phyloP scores from a whole-genome alignment of 2,113 vertebrate genomes.

The Syngnathus floridae region DNA sequence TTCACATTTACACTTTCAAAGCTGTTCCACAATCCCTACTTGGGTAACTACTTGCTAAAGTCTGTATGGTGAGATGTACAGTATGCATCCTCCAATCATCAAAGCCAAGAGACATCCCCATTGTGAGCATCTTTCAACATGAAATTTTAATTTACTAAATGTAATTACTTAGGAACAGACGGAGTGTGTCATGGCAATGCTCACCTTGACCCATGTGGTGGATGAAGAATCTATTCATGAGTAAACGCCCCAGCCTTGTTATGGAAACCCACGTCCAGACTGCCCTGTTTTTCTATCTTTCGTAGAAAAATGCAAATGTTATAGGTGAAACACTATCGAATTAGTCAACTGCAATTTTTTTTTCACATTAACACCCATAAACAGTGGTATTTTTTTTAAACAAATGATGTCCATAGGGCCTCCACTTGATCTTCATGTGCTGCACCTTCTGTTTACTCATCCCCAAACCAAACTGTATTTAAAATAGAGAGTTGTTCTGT shows the following conservation, averaged over 20 bases:
- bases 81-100: constrained; percentile 16
- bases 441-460: background rate
- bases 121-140: constrained; percentile 35
- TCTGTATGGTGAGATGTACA: constrained; percentile 21
- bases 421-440: background rate
- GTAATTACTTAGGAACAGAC: constrained; percentile 47
- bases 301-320: background rate
- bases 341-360: background rate
- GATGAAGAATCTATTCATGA: constrained; percentile 48
- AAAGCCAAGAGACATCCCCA: constrained; percentile 27
- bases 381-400: background rate
- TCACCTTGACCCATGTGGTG: constrained; percentile 46
- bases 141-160: background rate
- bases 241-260: constrained; percentile 38
- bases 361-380: background rate
- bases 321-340: background rate
- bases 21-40: constrained; percentile 15
- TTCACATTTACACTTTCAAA: constrained; percentile 17
- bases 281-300: background rate
- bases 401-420: background rate
- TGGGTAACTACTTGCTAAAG: constrained; percentile 11
- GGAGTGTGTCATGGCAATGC: constrained; percentile 51
- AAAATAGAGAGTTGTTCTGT: background rate
- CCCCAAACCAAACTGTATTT: background rate
- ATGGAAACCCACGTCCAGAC: constrained; percentile 6